Percentiles rank a stretch among this genome's conserved stretches.
phyloP scores from a whole-genome alignment of 2,888 invertebrate species.

The Eupithecia centaureata region DNA sequence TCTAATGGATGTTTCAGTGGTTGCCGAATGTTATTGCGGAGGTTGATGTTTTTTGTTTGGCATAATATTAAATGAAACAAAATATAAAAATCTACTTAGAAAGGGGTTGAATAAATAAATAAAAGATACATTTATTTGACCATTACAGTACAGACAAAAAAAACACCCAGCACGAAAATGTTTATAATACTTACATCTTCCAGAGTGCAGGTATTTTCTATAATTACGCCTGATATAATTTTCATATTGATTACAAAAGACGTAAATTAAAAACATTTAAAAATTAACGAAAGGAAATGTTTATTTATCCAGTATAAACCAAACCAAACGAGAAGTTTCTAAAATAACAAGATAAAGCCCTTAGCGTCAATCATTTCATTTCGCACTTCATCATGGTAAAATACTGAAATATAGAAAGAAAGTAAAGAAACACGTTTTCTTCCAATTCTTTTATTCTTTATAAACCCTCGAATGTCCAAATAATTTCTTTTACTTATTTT shows the following conservation, averaged over 20 bases:
- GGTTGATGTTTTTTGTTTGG: not conserved
- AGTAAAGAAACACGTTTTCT: not conserved
- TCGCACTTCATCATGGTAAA: conserved; percentile 21
- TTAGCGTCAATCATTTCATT: conserved; percentile 36
- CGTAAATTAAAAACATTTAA: too few relatives aligned
- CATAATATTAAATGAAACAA: not conserved
- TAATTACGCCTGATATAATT: too few relatives aligned
- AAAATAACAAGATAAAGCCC: conserved; percentile 6
- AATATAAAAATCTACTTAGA: too few relatives aligned
- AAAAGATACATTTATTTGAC: too few relatives aligned
- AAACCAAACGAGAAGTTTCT: not conserved
- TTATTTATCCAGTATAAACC: not conserved
- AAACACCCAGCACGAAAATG: too few relatives aligned
- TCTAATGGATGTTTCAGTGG: conserved; percentile 43
- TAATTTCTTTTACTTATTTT: not conserved
- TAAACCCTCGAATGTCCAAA: not conserved
- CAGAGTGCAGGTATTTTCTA: too few relatives aligned
- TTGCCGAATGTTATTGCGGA: conserved; percentile 25
- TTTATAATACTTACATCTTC: too few relatives aligned
- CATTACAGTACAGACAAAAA: too few relatives aligned
- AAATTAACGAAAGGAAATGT: not conserved
- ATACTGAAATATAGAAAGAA: conserved; percentile 14
- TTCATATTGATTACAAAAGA: too few relatives aligned
- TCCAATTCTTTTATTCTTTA: not conserved
- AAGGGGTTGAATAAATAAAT: too few relatives aligned